Base-by-base conservation (phyloP, 2,888 invertebrate genomes). In the Coleophora flavipennella region DNA sequence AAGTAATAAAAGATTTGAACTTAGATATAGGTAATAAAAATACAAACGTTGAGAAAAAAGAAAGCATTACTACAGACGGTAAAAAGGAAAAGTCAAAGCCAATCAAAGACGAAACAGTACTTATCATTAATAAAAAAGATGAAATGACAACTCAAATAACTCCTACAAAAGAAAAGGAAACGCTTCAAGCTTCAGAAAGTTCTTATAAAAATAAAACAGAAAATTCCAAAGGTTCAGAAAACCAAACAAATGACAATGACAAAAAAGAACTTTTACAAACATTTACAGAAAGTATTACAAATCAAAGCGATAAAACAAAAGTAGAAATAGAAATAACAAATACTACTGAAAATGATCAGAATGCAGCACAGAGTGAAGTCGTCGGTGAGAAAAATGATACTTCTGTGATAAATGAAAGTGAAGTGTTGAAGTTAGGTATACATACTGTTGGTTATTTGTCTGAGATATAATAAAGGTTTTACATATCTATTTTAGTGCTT, bases 1-100 rank as follows among this genome's bases (percentile, higher is more conserved):
- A 41, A 6, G 31, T 48, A 3, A 41, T 59, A n/a, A 48, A 51
- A 10, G 43, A 51, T n/a, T 40, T 60, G 0, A 51, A 53, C 31
- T 50, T 47, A 1, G 38, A 48, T 9, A 39, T 33, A 36, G 31
- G 39, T 14, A 28, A 36, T 37, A 26, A 34, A 13, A 25, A n/a
- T 3, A 20, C 29, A 10, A n/a, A n/a, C n/a, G n/a, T n/a, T n/a
- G 39, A 27, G 27, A 14, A 28, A 11, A 35, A 34, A 8, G 14
- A 33, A 13, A 8, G 6, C 7, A 14, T 13, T 33, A 13, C 14
- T 8, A 2, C 33, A 32, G 32, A 32, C 11, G 7, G 11, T 35
- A 46, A 48, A 33, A 31, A 35, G 28, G 14, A 8, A 25, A 20
- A 39, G 13, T 12, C 26, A n/a, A 25, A 31, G 1, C 33, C 27